Percentiles rank a stretch among this genome's conserved stretches.
Conservation (phyloP, 2,113 vertebrate genomes). For the Panthera leo region DNA sequence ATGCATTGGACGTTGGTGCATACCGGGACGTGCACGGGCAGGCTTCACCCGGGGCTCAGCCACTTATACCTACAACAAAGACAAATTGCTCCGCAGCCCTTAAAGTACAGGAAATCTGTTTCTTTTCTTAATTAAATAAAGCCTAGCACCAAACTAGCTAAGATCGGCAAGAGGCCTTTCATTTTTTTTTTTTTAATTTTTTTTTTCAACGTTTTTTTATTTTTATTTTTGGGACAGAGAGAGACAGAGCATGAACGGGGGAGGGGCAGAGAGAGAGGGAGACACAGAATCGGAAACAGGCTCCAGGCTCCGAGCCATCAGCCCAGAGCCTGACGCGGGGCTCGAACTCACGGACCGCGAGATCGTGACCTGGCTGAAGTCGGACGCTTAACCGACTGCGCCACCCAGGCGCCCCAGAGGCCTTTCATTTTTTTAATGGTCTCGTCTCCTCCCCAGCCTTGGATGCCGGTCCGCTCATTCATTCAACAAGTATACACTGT, state of each 20-base stretch:
- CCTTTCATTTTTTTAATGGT: background rate
- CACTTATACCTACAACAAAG: background rate
- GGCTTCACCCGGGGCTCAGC: background rate
- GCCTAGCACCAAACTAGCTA: background rate
- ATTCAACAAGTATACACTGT: background rate
- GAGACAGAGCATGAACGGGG: too few relatives aligned
- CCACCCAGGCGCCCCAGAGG: too few relatives aligned
- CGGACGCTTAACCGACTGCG: too few relatives aligned
- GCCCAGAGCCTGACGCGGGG: too few relatives aligned
- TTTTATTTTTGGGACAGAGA: too few relatives aligned
- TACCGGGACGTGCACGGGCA: background rate
- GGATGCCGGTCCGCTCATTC: background rate
- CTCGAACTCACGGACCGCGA: too few relatives aligned
- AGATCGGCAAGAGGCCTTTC: background rate
- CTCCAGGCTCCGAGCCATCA: too few relatives aligned
- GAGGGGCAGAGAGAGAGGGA: too few relatives aligned
- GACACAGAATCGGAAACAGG: too few relatives aligned
- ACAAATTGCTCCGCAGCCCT: background rate
- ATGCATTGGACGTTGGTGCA: accelerated
- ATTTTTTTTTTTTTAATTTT: too few relatives aligned
- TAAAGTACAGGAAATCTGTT: background rate
- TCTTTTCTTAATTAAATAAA: background rate
- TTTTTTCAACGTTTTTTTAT: too few relatives aligned
- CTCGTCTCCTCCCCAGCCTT: background rate
- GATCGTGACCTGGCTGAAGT: too few relatives aligned